phyloP scores from a whole-genome alignment of 2,113 vertebrate species.

The Empidonax traillii region DNA sequence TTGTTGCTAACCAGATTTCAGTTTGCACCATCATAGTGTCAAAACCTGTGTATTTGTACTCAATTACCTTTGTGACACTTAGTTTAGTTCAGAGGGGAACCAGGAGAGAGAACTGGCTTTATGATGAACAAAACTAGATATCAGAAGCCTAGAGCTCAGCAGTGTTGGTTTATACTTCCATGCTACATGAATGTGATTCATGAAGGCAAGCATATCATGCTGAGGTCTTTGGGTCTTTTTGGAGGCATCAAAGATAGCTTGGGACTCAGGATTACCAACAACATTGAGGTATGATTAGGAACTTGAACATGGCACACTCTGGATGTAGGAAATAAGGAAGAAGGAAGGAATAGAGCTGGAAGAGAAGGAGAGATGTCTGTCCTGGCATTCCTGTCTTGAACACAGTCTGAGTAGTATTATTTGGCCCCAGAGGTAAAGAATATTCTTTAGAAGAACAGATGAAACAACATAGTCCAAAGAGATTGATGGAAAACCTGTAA shows the following conservation, averaged over 20 bases:
- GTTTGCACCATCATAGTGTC: not conserved
- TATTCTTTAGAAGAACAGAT: not conserved
- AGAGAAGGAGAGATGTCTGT: not conserved
- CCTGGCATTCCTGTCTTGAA: not conserved
- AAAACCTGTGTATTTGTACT: not conserved
- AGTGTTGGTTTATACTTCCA: not conserved
- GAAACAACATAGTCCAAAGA: not conserved
- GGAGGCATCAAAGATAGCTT: not conserved
- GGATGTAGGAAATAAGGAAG: not conserved
- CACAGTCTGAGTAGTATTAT: not conserved
- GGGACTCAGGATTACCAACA: not conserved
- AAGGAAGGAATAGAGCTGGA: not conserved
- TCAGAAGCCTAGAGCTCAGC: not conserved
- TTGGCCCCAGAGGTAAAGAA: not conserved
- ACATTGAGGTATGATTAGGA: not conserved
- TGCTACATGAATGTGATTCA: not conserved
- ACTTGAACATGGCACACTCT: not conserved
- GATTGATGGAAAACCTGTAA: not conserved
- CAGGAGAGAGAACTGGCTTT: not conserved
- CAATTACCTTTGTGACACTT: not conserved
- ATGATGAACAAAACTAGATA: rapidly evolving
- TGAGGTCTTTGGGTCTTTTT: not conserved
- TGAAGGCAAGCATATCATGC: not conserved
- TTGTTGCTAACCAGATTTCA: not conserved
- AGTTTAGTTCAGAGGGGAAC: not conserved